phyloP scores from a whole-genome alignment of 2,113 vertebrate species.

The Myiozetetes cayanensis region DNA sequence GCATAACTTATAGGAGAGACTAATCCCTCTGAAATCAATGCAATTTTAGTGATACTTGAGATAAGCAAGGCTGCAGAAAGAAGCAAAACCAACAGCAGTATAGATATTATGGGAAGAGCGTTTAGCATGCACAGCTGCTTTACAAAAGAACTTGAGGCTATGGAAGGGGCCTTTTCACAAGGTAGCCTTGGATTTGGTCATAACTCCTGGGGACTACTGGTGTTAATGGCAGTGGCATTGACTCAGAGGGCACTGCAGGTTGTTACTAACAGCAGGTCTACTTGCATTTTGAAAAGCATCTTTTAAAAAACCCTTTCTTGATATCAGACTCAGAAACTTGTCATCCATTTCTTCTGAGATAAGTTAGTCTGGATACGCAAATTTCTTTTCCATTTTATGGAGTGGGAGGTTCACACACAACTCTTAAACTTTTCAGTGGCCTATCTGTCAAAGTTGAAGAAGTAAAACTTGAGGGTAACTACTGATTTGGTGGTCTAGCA shows the following conservation, averaged over 20 bases:
- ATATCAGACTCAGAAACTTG: background rate
- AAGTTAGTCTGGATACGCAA: background rate
- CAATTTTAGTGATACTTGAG: background rate
- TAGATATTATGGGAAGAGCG: background rate
- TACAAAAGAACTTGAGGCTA: background rate
- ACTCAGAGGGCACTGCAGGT: background rate
- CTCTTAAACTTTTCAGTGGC: background rate
- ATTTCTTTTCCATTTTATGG: background rate
- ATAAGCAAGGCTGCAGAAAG: background rate
- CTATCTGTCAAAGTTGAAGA: background rate
- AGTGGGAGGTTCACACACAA: background rate
- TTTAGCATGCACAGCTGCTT: background rate
- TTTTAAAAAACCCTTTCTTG: background rate
- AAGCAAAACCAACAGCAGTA: background rate
- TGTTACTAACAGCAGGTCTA: background rate
- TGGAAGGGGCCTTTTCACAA: background rate
- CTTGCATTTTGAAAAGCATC: background rate
- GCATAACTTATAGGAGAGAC: background rate
- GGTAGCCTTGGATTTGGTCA: background rate
- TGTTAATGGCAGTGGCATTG: background rate
- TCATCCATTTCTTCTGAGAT: background rate
- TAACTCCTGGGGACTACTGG: background rate
- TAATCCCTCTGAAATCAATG: background rate
- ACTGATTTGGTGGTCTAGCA: background rate
- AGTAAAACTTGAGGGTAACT: background rate